Conservation (phyloP, 2,888 invertebrate species). For the Lasius platythorax region DNA sequence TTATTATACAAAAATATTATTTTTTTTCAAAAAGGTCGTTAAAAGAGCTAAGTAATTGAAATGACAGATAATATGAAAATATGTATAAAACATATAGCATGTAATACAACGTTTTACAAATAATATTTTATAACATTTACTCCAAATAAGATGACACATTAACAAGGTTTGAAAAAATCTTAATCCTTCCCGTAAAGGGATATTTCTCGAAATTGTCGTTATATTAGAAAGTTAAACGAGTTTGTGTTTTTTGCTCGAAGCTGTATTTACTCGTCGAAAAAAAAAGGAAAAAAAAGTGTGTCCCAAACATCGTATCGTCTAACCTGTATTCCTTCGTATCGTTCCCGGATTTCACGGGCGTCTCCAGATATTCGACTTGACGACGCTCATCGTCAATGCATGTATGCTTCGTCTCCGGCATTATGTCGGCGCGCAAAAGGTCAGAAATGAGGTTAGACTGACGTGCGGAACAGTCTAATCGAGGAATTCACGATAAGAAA, state of each 20-base stretch:
- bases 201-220: neutral
- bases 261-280: no score
- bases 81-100: neutral
- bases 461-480: neutral
- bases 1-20: neutral
- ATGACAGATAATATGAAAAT: neutral
- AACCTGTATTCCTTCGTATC: no score
- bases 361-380: slow-evolving; percentile 71
- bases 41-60: neutral
- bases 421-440: neutral
- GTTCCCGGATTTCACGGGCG: no score
- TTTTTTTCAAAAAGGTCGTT: neutral
- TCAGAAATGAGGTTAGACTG: slow-evolving; percentile 43
- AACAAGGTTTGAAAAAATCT: neutral
- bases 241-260: neutral
- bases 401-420: slow-evolving; percentile 29
- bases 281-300: no score
- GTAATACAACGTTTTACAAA: neutral
- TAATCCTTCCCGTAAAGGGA: neutral
- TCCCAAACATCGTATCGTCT: no score
- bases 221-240: neutral
- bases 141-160: neutral
- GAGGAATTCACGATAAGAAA: neutral
- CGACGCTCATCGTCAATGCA: neutral
- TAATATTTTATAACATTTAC: neutral